Percentiles rank a stretch among this genome's conserved stretches.
Conservation (phyloP, 2,888 invertebrate genomes). For the Cataglyphis rosenhaueri region DNA sequence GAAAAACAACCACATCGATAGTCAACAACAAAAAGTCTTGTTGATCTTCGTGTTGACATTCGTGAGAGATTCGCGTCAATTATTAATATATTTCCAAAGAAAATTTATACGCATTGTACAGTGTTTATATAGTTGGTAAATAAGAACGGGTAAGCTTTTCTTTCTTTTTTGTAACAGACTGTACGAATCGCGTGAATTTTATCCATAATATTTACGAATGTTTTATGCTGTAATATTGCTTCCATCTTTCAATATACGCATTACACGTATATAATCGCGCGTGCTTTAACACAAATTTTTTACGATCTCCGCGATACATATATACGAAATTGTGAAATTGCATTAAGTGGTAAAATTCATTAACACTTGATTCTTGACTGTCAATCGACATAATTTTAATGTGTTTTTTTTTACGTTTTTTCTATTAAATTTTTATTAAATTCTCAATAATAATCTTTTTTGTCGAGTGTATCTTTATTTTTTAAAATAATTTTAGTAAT, state of each 20-base stretch:
- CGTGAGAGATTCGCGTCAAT: slow-evolving; percentile 58
- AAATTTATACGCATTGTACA: slow-evolving; percentile 49
- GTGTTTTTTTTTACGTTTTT: not conserved
- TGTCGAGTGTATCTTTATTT: not conserved
- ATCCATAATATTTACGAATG: slow-evolving; percentile 17
- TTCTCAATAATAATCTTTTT: not conserved
- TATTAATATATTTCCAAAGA: slow-evolving; percentile 56
- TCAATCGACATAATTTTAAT: not conserved
- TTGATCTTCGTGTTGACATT: slow-evolving; percentile 9
- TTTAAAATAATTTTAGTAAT: not conserved
- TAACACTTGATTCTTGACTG: not conserved
- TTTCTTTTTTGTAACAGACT: not conserved
- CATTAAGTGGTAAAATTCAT: slow-evolving; percentile 21
- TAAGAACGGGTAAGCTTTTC: slow-evolving; percentile 10
- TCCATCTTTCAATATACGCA: slow-evolving; percentile 36
- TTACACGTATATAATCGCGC: not conserved
- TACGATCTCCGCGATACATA: slow-evolving; percentile 9
- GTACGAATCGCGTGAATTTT: slow-evolving; percentile 23
- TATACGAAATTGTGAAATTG: slow-evolving; percentile 17
- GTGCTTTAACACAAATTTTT: slow-evolving; percentile 37
- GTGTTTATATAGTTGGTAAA: slow-evolving; percentile 31
- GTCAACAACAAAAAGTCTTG: not conserved
- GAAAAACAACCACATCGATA: not conserved
- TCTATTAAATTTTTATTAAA: too few species aligned
- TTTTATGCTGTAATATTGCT: slow-evolving; percentile 48